A percentile compares a stretch with the other conserved stretches of the same genome.
Conservation (phyloP, 1,140 invertebrate genomes). For the roundworm (Caenorhabditis elegans) region DNA sequence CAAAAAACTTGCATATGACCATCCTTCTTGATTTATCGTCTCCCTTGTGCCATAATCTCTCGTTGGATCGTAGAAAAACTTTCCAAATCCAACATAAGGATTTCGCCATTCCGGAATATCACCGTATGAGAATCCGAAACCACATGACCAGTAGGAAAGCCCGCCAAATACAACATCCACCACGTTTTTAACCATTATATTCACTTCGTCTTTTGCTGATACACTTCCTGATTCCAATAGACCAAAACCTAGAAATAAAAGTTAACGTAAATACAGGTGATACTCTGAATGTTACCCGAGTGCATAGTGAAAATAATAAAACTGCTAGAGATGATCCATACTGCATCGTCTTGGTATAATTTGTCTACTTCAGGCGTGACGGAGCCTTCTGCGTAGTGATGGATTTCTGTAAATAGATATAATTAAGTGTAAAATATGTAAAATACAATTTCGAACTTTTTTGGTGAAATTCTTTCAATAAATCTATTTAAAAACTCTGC, state of each 20-base stretch:
- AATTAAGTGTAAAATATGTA: no score
- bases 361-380: slow-evolving; percentile 41
- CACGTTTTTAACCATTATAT: slow-evolving; percentile 93
- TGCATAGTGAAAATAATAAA: slow-evolving; percentile 97
- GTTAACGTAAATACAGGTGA: not conserved
- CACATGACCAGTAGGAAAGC: slow-evolving; percentile 88
- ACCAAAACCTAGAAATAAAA: slow-evolving; percentile 75
- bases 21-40: slow-evolving; percentile 55
- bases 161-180: slow-evolving; percentile 85
- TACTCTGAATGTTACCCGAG: slow-evolving; percentile 73
- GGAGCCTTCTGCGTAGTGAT: slow-evolving; percentile 42
- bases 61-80: slow-evolving; percentile 68
- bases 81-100: slow-evolving; percentile 73
- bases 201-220: slow-evolving; percentile 87
- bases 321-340: slow-evolving; percentile 86
- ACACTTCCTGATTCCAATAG: slow-evolving; percentile 88
- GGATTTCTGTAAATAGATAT: slow-evolving; percentile 43
- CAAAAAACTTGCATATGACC: slow-evolving; percentile 63
- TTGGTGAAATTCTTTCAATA: no score
- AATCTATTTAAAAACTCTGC: no score
- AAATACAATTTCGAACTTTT: no score
- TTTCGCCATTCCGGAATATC: slow-evolving; percentile 71
- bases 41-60: slow-evolving; percentile 23
- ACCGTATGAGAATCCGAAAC: slow-evolving; percentile 86
- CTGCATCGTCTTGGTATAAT: slow-evolving; percentile 76